These are phyloP conservation scores for Tipula confusa DNA, from an alignment of 2,888 invertebrate species.

Conservation along the genomic window DNA sequence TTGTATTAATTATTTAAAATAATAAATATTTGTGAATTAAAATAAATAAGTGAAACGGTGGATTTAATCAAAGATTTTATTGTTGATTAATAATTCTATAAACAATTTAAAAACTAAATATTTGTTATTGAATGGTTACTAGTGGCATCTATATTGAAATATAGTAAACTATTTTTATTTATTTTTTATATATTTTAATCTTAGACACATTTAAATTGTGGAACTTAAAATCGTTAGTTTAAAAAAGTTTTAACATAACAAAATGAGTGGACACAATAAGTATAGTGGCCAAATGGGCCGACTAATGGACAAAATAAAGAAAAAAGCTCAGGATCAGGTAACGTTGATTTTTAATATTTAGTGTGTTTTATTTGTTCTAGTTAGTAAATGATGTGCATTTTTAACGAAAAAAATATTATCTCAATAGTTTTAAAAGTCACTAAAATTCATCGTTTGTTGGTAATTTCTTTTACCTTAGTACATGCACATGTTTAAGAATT, in stretches of 20 bases:
- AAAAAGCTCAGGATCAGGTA: conserved; percentile 14
- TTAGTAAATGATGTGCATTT: background rate
- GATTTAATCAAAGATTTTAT: background rate
- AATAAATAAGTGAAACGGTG: background rate
- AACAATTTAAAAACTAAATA: background rate
- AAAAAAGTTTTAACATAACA: background rate
- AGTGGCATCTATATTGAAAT: background rate
- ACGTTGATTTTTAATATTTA: background rate
- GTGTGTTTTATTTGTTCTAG: background rate
- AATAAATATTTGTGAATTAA: background rate
- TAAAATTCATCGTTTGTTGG: too few species aligned
- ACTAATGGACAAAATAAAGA: conserved; percentile 28
- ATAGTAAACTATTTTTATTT: background rate
- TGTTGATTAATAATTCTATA: background rate
- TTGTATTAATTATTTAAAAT: background rate
- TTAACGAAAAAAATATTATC: background rate
- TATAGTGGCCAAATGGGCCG: conserved; percentile 3
- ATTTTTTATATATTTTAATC: background rate
- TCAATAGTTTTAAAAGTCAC: too few species aligned
- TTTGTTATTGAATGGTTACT: background rate
- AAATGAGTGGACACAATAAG: background rate
- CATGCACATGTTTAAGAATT: too few species aligned
- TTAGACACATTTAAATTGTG: background rate
- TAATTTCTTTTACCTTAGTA: too few species aligned
- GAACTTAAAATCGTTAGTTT: background rate